Evolutionary conservation across 2,797 vertebrate genomes (phyloP).

Genomic region (Decapterus maruadsi): DNA sequence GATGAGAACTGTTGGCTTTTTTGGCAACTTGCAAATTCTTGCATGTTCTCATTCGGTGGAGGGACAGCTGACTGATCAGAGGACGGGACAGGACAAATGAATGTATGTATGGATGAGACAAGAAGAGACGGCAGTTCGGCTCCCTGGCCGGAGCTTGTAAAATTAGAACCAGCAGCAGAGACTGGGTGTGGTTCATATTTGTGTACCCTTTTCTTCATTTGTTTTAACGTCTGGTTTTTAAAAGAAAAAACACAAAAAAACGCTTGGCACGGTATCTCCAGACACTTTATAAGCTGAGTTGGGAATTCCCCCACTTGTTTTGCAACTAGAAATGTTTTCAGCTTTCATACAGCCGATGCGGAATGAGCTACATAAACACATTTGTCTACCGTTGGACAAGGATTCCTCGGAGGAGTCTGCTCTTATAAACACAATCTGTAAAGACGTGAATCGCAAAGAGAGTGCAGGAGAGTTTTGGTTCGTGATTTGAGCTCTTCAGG

Average conservation of each 20-base stretch:
- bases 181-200: constrained; percentile 53
- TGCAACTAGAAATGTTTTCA: constrained; percentile 41
- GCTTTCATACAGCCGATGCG: constrained; percentile 44
- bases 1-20: constrained; percentile 24
- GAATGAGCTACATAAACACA: constrained; percentile 31
- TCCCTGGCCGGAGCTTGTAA: constrained; percentile 57
- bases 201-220: constrained; percentile 53
- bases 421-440: constrained; percentile 31
- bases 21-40: constrained; percentile 48
- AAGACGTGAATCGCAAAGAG: constrained; percentile 23
- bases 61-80: constrained; percentile 35
- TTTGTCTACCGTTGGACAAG: constrained; percentile 51
- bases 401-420: constrained; percentile 61
- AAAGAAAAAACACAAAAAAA: constrained; percentile 31
- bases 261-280: constrained; percentile 57
- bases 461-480: constrained; percentile 23
- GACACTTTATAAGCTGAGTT: constrained; percentile 67
- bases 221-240: constrained; percentile 63
- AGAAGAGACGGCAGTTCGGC: constrained; percentile 37
- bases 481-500: constrained; percentile 42
- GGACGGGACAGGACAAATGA: constrained; percentile 63
- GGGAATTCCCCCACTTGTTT: constrained; percentile 44
- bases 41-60: constrained; percentile 38
- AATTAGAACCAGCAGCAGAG: constrained; percentile 60
- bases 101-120: constrained; percentile 58